Percentiles rank a stretch among this genome's conserved stretches.
Evolutionary conservation across 2,888 invertebrate species (phyloP).

Genomic region (Hydrotaea cyrtoneurina): DNA sequence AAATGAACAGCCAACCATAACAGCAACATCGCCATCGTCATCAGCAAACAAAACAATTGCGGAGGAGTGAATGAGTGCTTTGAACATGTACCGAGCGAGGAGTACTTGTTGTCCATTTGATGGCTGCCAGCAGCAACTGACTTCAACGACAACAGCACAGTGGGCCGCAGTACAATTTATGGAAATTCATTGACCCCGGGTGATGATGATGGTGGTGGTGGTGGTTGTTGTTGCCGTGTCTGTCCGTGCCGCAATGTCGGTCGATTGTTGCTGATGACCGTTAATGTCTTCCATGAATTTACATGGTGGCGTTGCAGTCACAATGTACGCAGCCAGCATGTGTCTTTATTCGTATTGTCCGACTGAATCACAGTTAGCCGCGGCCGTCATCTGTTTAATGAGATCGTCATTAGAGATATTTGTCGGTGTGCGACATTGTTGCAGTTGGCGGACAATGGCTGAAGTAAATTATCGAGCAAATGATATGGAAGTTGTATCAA

Average conservation of each 20-base stretch:
- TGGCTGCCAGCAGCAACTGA: neutral
- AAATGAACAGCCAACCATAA: no score
- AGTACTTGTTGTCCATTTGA: slow-evolving; percentile 25
- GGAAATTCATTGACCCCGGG: slow-evolving; percentile 18
- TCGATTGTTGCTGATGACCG: neutral
- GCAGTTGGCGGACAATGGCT: neutral
- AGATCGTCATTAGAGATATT: neutral
- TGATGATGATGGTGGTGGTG: neutral
- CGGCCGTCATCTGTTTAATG: slow-evolving; percentile 20
- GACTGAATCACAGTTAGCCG: slow-evolving; percentile 4
- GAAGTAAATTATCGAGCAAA: neutral
- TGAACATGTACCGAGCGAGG: neutral
- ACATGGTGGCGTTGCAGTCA: neutral
- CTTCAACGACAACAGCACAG: neutral
- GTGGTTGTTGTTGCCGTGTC: neutral
- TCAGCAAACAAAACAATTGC: slow-evolving; percentile 18
- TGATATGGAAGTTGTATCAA: no score
- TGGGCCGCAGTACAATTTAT: slow-evolving; percentile 17
- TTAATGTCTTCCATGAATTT: neutral
- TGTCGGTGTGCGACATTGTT: slow-evolving; percentile 11
- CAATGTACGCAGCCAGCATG: neutral
- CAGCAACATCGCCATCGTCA: neutral
- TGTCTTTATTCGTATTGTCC: slow-evolving; percentile 6
- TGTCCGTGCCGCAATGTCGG: neutral
- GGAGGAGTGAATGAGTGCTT: slow-evolving; percentile 20